phyloP scores from a whole-genome alignment of 2,888 invertebrate genomes.

The Gandaritis pyraliata region DNA sequence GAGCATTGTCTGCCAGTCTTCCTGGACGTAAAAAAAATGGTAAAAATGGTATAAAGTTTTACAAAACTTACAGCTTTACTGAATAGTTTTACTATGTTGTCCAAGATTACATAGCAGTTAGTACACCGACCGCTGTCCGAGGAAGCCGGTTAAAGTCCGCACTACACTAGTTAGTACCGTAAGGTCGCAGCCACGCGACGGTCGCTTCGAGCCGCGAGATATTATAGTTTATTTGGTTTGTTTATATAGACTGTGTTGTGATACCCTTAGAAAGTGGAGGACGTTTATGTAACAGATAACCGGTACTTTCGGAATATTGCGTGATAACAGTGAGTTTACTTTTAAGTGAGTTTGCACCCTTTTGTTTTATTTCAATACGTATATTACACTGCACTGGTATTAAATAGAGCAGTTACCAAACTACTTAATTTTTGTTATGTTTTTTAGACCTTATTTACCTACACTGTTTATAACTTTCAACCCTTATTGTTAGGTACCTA shows the following conservation, averaged over 20 bases:
- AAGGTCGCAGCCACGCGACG: constrained; percentile 68
- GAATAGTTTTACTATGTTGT: constrained; percentile 26
- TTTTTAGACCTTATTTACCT: no score
- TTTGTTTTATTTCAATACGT: not conserved
- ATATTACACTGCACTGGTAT: not conserved
- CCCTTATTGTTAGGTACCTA: no score
- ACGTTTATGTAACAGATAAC: constrained; percentile 67
- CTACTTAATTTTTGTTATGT: no score
- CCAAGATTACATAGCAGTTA: constrained; percentile 20
- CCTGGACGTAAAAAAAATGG: no score
- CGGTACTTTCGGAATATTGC: constrained; percentile 73
- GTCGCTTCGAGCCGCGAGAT: constrained; percentile 59
- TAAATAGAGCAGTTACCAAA: no score
- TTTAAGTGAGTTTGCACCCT: constrained; percentile 9
- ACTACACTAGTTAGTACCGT: constrained; percentile 62
- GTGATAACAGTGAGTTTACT: constrained; percentile 77
- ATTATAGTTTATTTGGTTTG: constrained; percentile 37
- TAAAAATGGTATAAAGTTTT: not conserved
- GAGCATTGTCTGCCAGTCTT: no score
- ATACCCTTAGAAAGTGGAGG: constrained; percentile 61
- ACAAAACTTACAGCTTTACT: not conserved
- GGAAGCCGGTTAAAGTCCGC: constrained; percentile 40
- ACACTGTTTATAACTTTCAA: no score
- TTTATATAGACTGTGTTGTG: constrained; percentile 57
- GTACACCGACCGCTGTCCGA: constrained; percentile 26